Base-by-base conservation (phyloP, 2,888 invertebrate genomes). In the Myathropa florea region DNA sequence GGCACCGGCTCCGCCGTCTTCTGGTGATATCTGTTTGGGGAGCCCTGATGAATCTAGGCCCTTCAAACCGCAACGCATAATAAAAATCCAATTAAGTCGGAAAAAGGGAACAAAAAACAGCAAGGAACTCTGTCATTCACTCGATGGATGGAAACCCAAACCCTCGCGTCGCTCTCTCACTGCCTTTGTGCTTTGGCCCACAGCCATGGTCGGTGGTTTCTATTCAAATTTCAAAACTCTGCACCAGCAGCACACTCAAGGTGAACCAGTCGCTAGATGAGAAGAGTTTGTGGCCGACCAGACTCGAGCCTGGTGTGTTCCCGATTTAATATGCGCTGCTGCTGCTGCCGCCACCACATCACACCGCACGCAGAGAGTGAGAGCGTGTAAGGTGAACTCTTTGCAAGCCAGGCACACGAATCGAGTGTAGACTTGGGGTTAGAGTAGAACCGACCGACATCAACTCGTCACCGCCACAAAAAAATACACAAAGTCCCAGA, bases 341-440 rank as follows among this genome's bases (percentile, higher is more conserved):
- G 59, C 18, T 33, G 23, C 57, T 60, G 23, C 21, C 61, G 59
- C 18, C 46, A 64, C 63, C 28, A 55, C 10, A 3, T 9, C 24
- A 53, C 28, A 14, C n/a, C 71, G 73, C 55, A 68, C 59, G 39
- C 55, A 23, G 24, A 28, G 9, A 59, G 30, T 39, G 9, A 59
- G 30, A 36, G 76, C 81, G n/a, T n/a, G n/a, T n/a, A 85, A 85
- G 84, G 84, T 77, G 84, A 84, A 67, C 81, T 81, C 72, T 71
- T 61, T 3, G 10, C 24, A 26, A 70, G 39, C 26, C 33, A 60
- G 63, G 68, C 68, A 72, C 39, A n/a, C 28, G 23, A 67, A 23
- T 72, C 39, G 39, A 61, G n/a, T 2, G 21, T 26, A 33, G 30
- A 55, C 23, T 57, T 24, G 57, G 57, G 71, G 75, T 60, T 63